phyloP scores from a whole-genome alignment of 2,797 vertebrate genomes.

The Danio kyathit region DNA sequence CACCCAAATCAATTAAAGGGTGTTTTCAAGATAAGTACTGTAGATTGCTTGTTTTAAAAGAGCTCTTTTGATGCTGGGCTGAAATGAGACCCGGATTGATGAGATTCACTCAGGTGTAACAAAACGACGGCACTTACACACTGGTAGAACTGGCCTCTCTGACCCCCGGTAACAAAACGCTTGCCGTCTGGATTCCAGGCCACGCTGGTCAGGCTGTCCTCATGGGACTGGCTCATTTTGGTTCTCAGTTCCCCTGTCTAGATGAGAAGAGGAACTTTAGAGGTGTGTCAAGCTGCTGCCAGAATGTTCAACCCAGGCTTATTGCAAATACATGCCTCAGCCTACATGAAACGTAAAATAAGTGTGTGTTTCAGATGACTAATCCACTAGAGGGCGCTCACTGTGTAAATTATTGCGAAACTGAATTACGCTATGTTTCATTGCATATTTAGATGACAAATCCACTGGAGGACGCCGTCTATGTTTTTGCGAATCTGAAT shows the following conservation, averaged over 20 bases:
- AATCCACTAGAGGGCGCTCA: too few species aligned
- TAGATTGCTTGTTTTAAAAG: background rate
- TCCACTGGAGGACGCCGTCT: too few species aligned
- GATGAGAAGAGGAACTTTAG: conserved; percentile 32
- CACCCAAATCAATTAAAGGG: too few species aligned
- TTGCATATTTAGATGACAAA: too few species aligned
- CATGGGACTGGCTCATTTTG: conserved; percentile 98
- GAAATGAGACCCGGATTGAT: background rate
- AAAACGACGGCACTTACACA: conserved; percentile 86
- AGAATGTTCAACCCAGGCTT: too few species aligned
- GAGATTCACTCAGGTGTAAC: background rate
- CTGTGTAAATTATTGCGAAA: too few species aligned
- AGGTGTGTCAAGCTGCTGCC: background rate
- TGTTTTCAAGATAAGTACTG: too few species aligned
- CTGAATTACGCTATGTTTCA: too few species aligned
- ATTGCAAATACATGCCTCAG: too few species aligned
- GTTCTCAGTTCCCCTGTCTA: conserved; percentile 95
- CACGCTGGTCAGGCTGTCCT: conserved; percentile 97
- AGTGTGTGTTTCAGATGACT: too few species aligned
- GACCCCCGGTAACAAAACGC: conserved; percentile 95
- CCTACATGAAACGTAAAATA: too few species aligned
- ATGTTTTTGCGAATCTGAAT: too few species aligned
- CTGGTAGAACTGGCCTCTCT: conserved; percentile 97
- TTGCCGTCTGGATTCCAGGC: conserved; percentile 98
- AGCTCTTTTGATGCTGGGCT: background rate